These are phyloP conservation scores for Quadroppia sp. DNA, from an alignment of 2,888 invertebrate genomes.

Conservation along the genomic window DNA sequence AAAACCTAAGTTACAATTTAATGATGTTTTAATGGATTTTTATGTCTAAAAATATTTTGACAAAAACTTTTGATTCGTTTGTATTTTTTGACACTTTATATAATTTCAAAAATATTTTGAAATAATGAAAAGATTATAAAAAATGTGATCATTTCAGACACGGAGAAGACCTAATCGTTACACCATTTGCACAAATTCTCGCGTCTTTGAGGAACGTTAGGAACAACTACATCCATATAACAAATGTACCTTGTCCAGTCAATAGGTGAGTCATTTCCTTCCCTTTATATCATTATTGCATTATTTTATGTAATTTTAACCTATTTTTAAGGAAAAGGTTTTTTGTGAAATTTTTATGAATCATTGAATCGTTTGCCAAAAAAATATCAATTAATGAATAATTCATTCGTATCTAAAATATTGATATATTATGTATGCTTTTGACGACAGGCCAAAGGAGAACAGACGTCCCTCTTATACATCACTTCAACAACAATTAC, in stretches of 20 bases:
- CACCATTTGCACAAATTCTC: constrained; percentile 99
- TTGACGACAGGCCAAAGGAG: constrained; percentile 31
- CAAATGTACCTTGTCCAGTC: constrained; percentile 74
- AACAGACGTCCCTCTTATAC: constrained; percentile 41
- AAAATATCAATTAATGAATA: not conserved
- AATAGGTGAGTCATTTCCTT: constrained; percentile 65
- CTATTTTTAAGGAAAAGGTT: not conserved
- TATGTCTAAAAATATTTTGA: no score
- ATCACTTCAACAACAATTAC: constrained; percentile 36
- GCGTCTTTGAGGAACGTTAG: constrained; percentile 97
- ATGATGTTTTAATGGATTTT: no score
- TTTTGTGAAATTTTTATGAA: no score
- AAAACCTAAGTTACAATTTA: no score
- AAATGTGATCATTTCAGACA: constrained; percentile 74
- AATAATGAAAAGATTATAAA: no score
- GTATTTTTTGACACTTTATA: no score
- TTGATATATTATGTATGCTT: not conserved
- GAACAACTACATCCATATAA: constrained; percentile 94
- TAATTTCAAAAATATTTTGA: no score
- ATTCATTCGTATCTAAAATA: constrained; percentile 1
- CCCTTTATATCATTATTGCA: not conserved
- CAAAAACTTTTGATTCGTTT: no score
- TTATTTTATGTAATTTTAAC: not conserved
- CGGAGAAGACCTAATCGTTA: constrained; percentile 99
- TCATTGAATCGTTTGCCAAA: no score